Base-by-base conservation (phyloP, 2,888 invertebrate genomes). In the Phengaris arion region DNA sequence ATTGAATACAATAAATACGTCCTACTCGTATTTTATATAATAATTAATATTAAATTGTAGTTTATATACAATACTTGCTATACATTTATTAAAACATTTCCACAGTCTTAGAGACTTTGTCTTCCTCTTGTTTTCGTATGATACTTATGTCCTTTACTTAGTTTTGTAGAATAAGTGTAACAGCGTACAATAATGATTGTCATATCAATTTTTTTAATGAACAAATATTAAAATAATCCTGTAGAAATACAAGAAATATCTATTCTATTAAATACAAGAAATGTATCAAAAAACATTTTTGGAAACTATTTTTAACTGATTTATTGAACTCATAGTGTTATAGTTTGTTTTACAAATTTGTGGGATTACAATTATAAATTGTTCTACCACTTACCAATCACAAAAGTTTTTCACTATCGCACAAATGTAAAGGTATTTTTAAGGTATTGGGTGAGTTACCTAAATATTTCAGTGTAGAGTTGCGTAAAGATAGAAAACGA, bases 51-150 rank as follows among this genome's bases (percentile, higher is more conserved):
- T 35, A 35, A 35, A 35, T 35, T 55, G 64, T 64, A 10, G 35
- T 64, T 12, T 22, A 59, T 59, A 9, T 59, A 59, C 22, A 59
- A 59, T 59, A 57, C n/a, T 22, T 59, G 15, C 57, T 57, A 48
- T 48, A 48, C 48, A 8, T 48, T 3, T 48, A 48, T 48, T 6
- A 48, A 59, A 59, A 22, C 59, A 22, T 72, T 72, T 51, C 15
- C 54, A n/a, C 35, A 22, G 70, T 70, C 70, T 70, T 12, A 70
- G 51, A 70, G 70, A 51, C 70, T 48, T 48, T 70, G 69, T 52
- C 70, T 70, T 51, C 52, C 52, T 70, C 70, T 13, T 64, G 64
- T 64, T 64, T 64, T 52, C 52, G 45, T 64, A 35, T 45, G 64
- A 1, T n/a, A 69, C 69, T 70, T 70, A 70, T 51, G 35, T 64